Percentiles rank a stretch among this genome's conserved stretches.
These are phyloP conservation scores for Agrilus cyanescens DNA, from an alignment of 2,888 invertebrate genomes.

Conservation along the genomic window DNA sequence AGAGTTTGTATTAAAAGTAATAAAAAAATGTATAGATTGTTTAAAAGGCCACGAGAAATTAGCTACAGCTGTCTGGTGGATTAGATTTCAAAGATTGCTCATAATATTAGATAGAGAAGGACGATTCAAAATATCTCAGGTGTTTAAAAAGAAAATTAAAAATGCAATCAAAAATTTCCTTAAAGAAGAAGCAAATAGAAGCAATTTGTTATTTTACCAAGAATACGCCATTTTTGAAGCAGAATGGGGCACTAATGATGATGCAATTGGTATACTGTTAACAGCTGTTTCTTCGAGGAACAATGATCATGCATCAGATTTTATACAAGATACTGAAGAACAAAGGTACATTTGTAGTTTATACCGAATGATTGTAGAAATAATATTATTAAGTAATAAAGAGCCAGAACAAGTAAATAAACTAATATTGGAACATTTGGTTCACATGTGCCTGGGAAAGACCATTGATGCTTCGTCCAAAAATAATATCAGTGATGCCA, in stretches of 20 bases:
- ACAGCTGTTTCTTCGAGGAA: conserved; percentile 35
- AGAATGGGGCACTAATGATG: conserved; percentile 38
- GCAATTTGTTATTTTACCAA: conserved; percentile 44
- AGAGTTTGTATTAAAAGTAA: conserved; percentile 40
- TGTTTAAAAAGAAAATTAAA: conserved; percentile 39
- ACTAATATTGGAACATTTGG: conserved; percentile 23
- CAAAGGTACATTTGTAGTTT: conserved; percentile 32
- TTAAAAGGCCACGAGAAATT: conserved; percentile 38
- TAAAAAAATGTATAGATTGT: conserved; percentile 41
- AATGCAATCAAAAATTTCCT: conserved; percentile 43
- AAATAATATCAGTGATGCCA: conserved; percentile 22
- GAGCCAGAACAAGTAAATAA: conserved; percentile 13
- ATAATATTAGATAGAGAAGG: conserved; percentile 37
- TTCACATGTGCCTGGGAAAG: conserved; percentile 23
- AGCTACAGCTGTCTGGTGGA: conserved; percentile 49
- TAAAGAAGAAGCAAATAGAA: conserved; percentile 41
- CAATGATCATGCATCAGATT: conserved; percentile 18
- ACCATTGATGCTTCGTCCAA: conserved; percentile 17
- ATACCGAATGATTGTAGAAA: conserved; percentile 32
- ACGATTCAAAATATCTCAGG: conserved; percentile 32
- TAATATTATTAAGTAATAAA: conserved; percentile 14
- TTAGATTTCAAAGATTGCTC: conserved; percentile 47
- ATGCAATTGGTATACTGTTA: conserved; percentile 39
- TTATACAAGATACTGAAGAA: conserved; percentile 22
- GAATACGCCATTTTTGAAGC: conserved; percentile 52